Evolutionary conservation across 2,888 invertebrate genomes (phyloP).

Genomic region (Criorhina ranunculi): DNA sequence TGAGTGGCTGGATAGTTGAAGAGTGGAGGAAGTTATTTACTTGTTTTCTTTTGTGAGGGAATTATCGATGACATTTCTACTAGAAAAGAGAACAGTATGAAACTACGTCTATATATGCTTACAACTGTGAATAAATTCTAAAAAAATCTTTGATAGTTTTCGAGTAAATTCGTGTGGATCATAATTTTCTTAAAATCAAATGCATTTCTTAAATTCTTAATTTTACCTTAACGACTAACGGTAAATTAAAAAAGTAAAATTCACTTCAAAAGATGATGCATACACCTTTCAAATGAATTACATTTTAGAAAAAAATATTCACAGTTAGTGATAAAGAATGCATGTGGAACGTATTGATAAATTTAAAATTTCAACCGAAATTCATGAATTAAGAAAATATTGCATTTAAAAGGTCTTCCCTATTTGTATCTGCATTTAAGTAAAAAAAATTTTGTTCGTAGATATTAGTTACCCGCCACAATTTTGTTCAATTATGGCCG

Average conservation of each 20-base stretch:
- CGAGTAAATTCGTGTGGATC: neutral
- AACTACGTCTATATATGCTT: neutral
- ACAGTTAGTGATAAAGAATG: neutral
- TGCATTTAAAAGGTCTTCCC: conserved; percentile 21
- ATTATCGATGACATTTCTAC: neutral
- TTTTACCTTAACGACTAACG: neutral
- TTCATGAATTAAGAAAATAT: conserved; percentile 27
- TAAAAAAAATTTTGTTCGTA: neutral
- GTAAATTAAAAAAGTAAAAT: neutral
- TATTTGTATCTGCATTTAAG: conserved; percentile 5
- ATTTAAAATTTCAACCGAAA: conserved; percentile 26
- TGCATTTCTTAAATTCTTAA: neutral
- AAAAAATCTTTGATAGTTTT: neutral
- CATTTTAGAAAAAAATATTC: neutral
- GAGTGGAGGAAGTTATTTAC: conserved; percentile 1
- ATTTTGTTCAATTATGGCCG: conserved; percentile 57
- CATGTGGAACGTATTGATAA: conserved; percentile 24
- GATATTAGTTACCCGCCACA: conserved; percentile 15
- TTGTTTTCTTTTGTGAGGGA: neutral
- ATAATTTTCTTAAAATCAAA: neutral
- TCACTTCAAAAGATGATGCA: neutral
- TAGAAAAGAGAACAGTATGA: neutral
- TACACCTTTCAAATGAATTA: neutral
- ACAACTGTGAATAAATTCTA: neutral
- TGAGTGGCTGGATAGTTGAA: conserved; percentile 5